Conservation (phyloP, 2,113 vertebrate genomes). For the Alethe diademata region DNA sequence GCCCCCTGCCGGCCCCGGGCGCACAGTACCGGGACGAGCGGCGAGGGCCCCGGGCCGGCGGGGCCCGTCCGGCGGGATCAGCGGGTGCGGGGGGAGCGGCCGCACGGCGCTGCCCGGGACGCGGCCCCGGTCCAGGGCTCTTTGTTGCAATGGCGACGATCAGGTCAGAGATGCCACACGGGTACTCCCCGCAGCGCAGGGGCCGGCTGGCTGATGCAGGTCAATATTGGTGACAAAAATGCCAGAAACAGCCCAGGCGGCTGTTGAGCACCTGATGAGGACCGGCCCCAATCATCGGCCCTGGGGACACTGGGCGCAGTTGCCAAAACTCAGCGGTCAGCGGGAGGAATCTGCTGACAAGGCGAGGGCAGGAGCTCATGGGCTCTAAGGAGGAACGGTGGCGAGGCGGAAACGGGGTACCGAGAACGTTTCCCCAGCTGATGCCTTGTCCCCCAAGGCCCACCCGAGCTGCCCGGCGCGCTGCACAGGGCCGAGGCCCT, state of each 20-base stretch:
- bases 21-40: fast-evolving
- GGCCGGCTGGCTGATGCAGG: not conserved
- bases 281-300: too few species aligned
- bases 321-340: not conserved
- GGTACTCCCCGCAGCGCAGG: not conserved
- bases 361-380: not conserved
- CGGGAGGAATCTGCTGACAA: not conserved
- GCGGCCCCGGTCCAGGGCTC: not conserved
- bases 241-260: not conserved
- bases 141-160: not conserved
- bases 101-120: not conserved
- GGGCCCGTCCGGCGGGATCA: too few species aligned
- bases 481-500: not conserved
- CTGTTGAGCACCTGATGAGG: not conserved
- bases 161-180: not conserved
- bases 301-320: not conserved
- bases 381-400: not conserved
- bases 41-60: too few species aligned
- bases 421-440: not conserved
- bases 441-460: not conserved
- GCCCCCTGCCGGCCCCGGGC: not conserved
- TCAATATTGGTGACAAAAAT: not conserved
- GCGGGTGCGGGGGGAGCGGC: too few species aligned
- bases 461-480: not conserved
- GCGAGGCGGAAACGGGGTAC: not conserved